Percentiles rank a stretch among this genome's conserved stretches.
Conservation (phyloP, 2,797 vertebrate species). For the Lepus townsendii region DNA sequence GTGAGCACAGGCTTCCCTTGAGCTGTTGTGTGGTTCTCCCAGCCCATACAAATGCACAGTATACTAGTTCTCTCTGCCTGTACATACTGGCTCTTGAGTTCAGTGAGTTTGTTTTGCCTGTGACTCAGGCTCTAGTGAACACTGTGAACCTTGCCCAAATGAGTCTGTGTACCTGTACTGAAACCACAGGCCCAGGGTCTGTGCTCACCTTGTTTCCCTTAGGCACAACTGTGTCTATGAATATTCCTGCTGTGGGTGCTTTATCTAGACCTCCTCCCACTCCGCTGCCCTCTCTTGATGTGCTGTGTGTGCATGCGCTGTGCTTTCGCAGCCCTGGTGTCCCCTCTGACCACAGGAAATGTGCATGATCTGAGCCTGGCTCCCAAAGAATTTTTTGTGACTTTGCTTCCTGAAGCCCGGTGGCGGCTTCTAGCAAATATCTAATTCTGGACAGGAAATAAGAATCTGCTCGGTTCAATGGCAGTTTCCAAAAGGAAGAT, state of each 20-base stretch:
- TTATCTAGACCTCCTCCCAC: neutral
- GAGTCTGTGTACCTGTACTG: neutral
- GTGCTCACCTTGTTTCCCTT: slow-evolving; percentile 41
- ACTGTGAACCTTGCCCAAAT: slow-evolving; percentile 17
- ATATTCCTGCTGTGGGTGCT: neutral
- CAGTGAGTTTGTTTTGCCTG: slow-evolving; percentile 46
- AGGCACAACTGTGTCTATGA: slow-evolving; percentile 11
- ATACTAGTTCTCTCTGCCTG: slow-evolving; percentile 19
- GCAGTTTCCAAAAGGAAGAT: slow-evolving; percentile 44
- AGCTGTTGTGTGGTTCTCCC: slow-evolving; percentile 30
- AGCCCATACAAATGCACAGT: slow-evolving; percentile 9
- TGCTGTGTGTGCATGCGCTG: slow-evolving; percentile 60
- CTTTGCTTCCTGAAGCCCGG: slow-evolving; percentile 77
- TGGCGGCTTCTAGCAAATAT: slow-evolving; percentile 78
- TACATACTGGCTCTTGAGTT: slow-evolving; percentile 56
- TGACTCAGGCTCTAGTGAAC: slow-evolving; percentile 32
- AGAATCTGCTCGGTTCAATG: slow-evolving; percentile 83
- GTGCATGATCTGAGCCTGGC: slow-evolving; percentile 77
- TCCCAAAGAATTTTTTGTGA: slow-evolving; percentile 34
- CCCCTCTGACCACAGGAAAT: slow-evolving; percentile 70
- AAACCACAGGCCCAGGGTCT: slow-evolving; percentile 24
- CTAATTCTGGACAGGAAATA: slow-evolving; percentile 66
- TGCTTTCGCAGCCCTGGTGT: slow-evolving; percentile 59
- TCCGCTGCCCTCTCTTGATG: neutral
- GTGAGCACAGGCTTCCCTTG: slow-evolving; percentile 45